phyloP scores from a whole-genome alignment of 2,888 invertebrate genomes.

The Lepas anatifera region DNA sequence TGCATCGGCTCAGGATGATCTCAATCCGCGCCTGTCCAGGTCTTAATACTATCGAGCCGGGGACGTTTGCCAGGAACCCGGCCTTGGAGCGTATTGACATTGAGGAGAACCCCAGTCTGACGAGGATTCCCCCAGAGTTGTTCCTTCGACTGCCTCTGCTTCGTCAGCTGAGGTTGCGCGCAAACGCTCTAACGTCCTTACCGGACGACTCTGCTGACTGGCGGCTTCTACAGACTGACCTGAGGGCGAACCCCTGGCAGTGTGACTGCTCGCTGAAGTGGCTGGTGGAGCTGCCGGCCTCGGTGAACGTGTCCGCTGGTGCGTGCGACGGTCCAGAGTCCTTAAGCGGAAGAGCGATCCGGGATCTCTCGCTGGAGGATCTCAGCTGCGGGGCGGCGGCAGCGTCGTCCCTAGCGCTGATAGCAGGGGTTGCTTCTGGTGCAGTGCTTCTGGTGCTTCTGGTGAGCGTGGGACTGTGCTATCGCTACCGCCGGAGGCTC shows the following conservation, averaged over 20 bases:
- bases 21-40: conserved; percentile 55
- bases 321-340: background rate
- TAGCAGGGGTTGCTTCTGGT: background rate
- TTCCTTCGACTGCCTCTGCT: conserved; percentile 73
- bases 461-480: background rate
- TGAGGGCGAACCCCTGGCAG: conserved; percentile 68
- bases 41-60: conserved; percentile 54
- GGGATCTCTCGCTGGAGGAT: background rate
- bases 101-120: conserved; percentile 61
- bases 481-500: conserved; percentile 7
- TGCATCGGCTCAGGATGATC: conserved; percentile 64
- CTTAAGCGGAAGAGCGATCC: background rate
- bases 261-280: conserved; percentile 79
- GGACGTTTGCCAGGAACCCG: conserved; percentile 70
- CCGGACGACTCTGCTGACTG: conserved; percentile 65
- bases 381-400: background rate
- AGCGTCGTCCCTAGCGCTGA: background rate
- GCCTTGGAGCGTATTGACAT: conserved; percentile 31
- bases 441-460: background rate
- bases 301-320: background rate
- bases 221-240: conserved; percentile 57
- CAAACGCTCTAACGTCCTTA: conserved; percentile 58
- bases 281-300: conserved; percentile 55
- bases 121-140: conserved; percentile 61
- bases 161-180: conserved; percentile 58